These are phyloP conservation scores for Drosophila ananassae DNA, from an alignment of 1,140 invertebrate species.

Conservation along the genomic window DNA sequence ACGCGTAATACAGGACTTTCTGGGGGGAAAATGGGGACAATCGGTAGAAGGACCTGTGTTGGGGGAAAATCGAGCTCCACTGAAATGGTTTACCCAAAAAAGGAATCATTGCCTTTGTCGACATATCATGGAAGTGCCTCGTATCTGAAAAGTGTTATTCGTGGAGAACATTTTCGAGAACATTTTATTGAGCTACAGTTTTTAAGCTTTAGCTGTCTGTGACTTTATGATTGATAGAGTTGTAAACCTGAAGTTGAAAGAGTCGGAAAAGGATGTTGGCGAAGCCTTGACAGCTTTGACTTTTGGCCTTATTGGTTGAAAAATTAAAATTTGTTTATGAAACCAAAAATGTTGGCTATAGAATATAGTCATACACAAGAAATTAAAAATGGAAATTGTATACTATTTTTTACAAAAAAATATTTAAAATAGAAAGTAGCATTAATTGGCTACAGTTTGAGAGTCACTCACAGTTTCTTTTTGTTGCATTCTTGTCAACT, in stretches of 20 bases:
- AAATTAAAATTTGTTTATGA: neutral
- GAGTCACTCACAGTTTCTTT: neutral
- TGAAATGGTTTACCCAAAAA: constrained; percentile 31
- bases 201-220: neutral
- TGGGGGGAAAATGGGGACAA: constrained; percentile 22
- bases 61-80: constrained; percentile 9
- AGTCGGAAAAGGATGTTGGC: neutral
- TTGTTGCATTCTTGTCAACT: constrained; percentile 12
- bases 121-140: constrained; percentile 38
- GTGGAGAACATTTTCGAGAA: constrained; percentile 9
- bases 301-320: neutral
- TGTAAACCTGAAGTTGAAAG: constrained; percentile 3
- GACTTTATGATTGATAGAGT: constrained; percentile 31
- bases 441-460: neutral
- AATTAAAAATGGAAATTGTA: neutral
- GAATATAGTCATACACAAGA: neutral
- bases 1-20: constrained; percentile 25
- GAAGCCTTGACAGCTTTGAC: neutral
- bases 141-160: constrained; percentile 28
- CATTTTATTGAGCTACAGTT: constrained; percentile 29
- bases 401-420: too few relatives aligned
- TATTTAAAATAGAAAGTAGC: neutral
- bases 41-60: neutral
- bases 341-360: too few relatives aligned
- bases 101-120: constrained; percentile 44